Base-by-base conservation (phyloP, 30 jellyfish, hydroid and myxozoan genomes). In the Cassiopea andromeda region DNA sequence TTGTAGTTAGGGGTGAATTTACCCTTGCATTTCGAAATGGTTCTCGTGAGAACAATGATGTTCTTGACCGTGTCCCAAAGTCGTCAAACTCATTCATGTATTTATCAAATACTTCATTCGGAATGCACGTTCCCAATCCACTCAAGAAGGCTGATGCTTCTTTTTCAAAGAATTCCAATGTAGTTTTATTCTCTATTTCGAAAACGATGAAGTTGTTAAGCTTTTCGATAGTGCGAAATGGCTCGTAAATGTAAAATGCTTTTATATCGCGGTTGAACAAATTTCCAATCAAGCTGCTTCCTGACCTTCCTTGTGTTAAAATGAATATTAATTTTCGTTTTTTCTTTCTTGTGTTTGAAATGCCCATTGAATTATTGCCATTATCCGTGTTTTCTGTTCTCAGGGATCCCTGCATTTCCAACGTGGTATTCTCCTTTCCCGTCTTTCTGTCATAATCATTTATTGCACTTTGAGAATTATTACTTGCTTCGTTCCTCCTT, bases 241-340 rank as follows among this genome's bases (percentile, higher is more conserved):
- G 97, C 60, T 90, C 97, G 10, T 81, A 90, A 19, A 90, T 48
- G 47, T 90, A 90, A 44, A 90, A 81, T 43, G 89, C 93, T 27
- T 90, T 78, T 43, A 8, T 59, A 46, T 90, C 92, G 5, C 90
- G 89, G 75, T 90, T 83, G 46, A 90, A 81, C 27, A 90, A 17
- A 44, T 81, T 85, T 1, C 93, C 97, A 18, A 90, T 54, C 44
- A 90, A 54, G 48, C 92, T 81, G 75, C 85, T 82, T 58, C 97
- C 97, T 10, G 97, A 79, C 69, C 97, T 60, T 47, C 97, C 97
- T 67, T 82, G 97, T 15, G 92, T 90, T 48, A 90, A 46, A 38
- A 90, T 90, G 47, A 90, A 70, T 44, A 81, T 78, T 9, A 75
- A 60, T 60, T 82, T 81, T 58, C 92, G 71, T 16, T 47, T 76